Conservation (phyloP, 2,888 invertebrate species). For the Phyto melanocephala region DNA sequence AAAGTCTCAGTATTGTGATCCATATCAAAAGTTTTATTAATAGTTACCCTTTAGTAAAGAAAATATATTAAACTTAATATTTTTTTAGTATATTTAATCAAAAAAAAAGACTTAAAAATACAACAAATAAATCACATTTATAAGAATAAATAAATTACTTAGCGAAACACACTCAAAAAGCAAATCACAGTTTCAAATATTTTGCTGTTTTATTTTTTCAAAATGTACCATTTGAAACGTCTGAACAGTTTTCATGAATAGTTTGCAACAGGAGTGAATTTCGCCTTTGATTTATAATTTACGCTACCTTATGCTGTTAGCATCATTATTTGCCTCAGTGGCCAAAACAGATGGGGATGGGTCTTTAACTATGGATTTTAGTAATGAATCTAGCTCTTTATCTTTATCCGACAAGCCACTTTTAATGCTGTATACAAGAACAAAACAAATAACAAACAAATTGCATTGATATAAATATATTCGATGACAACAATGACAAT, state of each 20-base stretch:
- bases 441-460: constrained; percentile 55
- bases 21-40: constrained; percentile 79
- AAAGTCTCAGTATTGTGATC: constrained; percentile 84
- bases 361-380: constrained; percentile 88
- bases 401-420: constrained; percentile 81
- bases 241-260: too few relatives aligned
- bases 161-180: too few relatives aligned
- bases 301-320: constrained; percentile 80
- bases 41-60: constrained; percentile 77
- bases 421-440: constrained; percentile 76
- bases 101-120: too few relatives aligned
- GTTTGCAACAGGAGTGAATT: too few relatives aligned
- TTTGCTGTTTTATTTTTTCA: too few relatives aligned
- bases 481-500: constrained; percentile 40
- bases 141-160: too few relatives aligned
- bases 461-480: constrained; percentile 59
- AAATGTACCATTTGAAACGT: too few relatives aligned
- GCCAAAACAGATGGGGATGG: constrained; percentile 81
- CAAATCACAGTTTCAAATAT: too few relatives aligned
- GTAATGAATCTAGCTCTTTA: constrained; percentile 85
- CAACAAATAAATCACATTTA: constrained; percentile 8
- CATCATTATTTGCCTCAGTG: constrained; percentile 81
- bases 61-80: too few relatives aligned
- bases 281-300: too few relatives aligned
- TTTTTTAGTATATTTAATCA: too few relatives aligned